Base-by-base conservation (phyloP, 2,888 invertebrate species). In the Heterodera filipjevi region DNA sequence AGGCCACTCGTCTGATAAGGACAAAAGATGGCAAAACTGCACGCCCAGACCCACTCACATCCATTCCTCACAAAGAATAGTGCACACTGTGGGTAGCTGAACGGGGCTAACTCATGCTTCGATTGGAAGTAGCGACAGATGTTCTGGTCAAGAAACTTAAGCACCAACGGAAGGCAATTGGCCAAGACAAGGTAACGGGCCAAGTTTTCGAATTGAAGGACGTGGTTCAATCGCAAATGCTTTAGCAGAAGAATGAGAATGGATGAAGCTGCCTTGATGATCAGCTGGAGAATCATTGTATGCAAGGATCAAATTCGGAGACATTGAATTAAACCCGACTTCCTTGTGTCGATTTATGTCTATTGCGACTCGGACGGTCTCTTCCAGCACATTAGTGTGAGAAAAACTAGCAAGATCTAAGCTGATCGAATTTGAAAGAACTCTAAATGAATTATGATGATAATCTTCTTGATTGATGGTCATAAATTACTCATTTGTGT, bases 151-250 rank as follows among this genome's bases (percentile, higher is more conserved):
- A 99, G 95, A 91, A 99, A 99, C 90, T 99, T 99, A 77, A 99
- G 91, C 32, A 99, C 95, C 81, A 99, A 91, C 0, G 99, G 99
- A 90, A 99, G 96, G 89, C 98, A 99, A 90, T 99, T 99, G 80
- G 98, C 98, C 91, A 98, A 98, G 16, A 99, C 85, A 19, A 87
- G 92, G 91, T 99, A 97, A 90, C 99, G 97, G 1, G 96, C 95
- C 93, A 98, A 95, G 90, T 95, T 98, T 91, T 99, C 99, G 92
- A 98, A 99, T 89, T 99, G 99, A 90, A 97, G 99, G 71, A 98
- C 92, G 91, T 99, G 99, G 91, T 97, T 99, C 70, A 94, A 90
- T 91, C 98, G 98, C 89, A 98, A 95, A 91, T 99, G 97, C 91
- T 99, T 99, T 83, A 99, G 91, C 77, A 98, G 92, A 16, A 98